phyloP scores from a whole-genome alignment of 1,140 invertebrate genomes.

The Lanistes nyassanus region DNA sequence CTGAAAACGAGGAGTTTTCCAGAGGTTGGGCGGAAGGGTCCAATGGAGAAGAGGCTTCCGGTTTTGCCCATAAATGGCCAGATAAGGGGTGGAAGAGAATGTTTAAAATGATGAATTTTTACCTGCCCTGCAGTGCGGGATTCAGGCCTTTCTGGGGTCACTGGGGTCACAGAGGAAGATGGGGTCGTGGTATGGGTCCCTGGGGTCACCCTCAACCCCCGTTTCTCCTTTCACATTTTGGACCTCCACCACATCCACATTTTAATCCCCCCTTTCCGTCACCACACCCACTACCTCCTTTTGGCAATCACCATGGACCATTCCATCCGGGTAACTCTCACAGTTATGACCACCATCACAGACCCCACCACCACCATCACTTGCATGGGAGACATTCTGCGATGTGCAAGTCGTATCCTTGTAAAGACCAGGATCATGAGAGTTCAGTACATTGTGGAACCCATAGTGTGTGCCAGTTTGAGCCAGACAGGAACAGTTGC shows the following conservation, averaged over 20 bases:
- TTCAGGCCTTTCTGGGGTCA: too few species aligned
- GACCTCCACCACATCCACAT: constrained; percentile 2
- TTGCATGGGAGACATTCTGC: not conserved
- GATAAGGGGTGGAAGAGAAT: too few species aligned
- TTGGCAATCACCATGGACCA: not conserved
- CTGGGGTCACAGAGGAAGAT: too few species aligned
- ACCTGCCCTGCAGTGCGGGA: too few species aligned
- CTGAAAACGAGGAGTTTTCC: not conserved
- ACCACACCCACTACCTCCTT: not conserved
- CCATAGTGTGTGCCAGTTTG: not conserved
- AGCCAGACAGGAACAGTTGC: not conserved
- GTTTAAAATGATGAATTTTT: too few species aligned
- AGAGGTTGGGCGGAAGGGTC: too few species aligned
- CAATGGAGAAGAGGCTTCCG: not conserved
- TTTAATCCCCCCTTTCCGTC: not conserved
- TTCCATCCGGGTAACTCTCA: not conserved
- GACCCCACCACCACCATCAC: not conserved
- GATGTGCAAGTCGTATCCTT: not conserved
- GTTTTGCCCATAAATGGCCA: not conserved
- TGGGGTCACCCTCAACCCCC: not conserved
- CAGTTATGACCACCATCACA: not conserved
- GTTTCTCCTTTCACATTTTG: not conserved
- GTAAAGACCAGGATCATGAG: not conserved
- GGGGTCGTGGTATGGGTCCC: not conserved
- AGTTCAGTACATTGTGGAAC: not conserved